Evolutionary conservation across 2,797 vertebrate genomes (phyloP).

Genomic region (Enteromius fasciolatus): DNA sequence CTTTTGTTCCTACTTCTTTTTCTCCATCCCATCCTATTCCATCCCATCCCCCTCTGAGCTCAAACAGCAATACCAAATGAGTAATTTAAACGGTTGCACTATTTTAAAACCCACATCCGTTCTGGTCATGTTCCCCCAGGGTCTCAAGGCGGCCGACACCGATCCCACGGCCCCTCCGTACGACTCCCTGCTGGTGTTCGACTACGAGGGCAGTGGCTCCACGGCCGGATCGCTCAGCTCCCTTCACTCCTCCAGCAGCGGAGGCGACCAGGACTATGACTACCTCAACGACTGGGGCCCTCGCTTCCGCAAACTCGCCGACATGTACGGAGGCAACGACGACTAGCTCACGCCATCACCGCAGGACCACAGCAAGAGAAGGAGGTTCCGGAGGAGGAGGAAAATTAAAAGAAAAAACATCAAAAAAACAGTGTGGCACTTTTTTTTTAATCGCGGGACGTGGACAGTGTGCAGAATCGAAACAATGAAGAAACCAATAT

Average conservation of each 20-base stretch:
- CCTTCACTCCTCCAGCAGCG: slow-evolving; percentile 93
- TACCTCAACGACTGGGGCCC: slow-evolving; percentile 99
- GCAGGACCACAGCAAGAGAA: slow-evolving; percentile 31
- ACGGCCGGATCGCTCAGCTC: slow-evolving; percentile 96
- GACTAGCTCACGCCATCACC: slow-evolving; percentile 74
- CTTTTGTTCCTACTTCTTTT: slow-evolving; percentile 61
- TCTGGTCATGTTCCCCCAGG: slow-evolving; percentile 73
- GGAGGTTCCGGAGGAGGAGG: slow-evolving; percentile 32
- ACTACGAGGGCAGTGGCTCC: slow-evolving; percentile 96
- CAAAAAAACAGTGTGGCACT: slow-evolving; percentile 67
- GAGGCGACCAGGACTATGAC: slow-evolving; percentile 96
- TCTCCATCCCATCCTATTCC: slow-evolving; percentile 25
- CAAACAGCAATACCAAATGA: slow-evolving; percentile 2
- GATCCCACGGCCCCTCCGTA: slow-evolving; percentile 96
- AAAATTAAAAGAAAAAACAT: slow-evolving; percentile 52
- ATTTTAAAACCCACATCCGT: slow-evolving; percentile 36
- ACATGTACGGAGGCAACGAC: slow-evolving; percentile 94
- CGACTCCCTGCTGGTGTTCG: slow-evolving; percentile 96
- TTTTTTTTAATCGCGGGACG: slow-evolving; percentile 78
- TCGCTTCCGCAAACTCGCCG: slow-evolving; percentile 95
- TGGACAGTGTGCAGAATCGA: slow-evolving; percentile 85
- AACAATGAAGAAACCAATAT: slow-evolving; percentile 77
- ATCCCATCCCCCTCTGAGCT: slow-evolving; percentile 22
- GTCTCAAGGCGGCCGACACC: slow-evolving; percentile 95
- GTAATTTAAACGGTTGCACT: not conserved